Percentiles rank a stretch among this genome's conserved stretches.
phyloP scores from a whole-genome alignment of 37 sponge, comb jelly and placozoan species.

The Aphrocallistes beatrix region DNA sequence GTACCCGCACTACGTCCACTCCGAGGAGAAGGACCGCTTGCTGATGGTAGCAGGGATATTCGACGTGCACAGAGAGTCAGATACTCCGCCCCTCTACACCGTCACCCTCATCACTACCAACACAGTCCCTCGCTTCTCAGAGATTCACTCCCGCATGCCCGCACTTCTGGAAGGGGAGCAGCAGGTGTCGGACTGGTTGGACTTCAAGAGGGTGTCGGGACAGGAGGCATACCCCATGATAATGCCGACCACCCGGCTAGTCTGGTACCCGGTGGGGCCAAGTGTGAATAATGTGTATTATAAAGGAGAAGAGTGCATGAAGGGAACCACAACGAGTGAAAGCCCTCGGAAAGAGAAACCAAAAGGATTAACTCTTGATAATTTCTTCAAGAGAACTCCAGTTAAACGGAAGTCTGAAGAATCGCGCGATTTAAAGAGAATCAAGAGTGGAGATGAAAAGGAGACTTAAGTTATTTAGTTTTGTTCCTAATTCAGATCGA shows the following conservation, averaged over 20 bases:
- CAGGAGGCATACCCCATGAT: slow-evolving; percentile 33
- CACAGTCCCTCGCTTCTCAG: slow-evolving; percentile 35
- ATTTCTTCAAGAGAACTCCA: neutral
- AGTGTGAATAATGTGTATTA: slow-evolving; percentile 57
- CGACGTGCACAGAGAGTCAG: slow-evolving; percentile 49
- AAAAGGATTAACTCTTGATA: neutral
- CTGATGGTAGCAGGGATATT: slow-evolving; percentile 78
- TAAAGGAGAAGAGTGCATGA: slow-evolving; percentile 57
- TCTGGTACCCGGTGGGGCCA: slow-evolving; percentile 68
- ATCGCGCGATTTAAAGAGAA: neutral
- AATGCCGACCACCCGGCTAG: slow-evolving; percentile 27
- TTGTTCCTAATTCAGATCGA: too few species aligned
- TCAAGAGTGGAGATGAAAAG: neutral
- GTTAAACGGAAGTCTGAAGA: slow-evolving; percentile 9
- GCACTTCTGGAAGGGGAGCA: slow-evolving; percentile 12
- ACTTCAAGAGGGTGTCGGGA: neutral
- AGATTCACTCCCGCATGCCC: slow-evolving; percentile 81
- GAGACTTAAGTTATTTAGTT: too few species aligned
- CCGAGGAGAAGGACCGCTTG: slow-evolving; percentile 31
- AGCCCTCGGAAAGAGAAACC: neutral
- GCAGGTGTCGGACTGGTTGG: neutral
- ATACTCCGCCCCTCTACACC: slow-evolving; percentile 41
- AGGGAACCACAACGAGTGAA: too few species aligned
- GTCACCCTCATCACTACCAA: slow-evolving; percentile 77
- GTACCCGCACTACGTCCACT: neutral